A percentile compares a stretch with the other conserved stretches of the same genome.
Conservation (phyloP, 2,888 invertebrate species). For the Ethmia dodecea region DNA sequence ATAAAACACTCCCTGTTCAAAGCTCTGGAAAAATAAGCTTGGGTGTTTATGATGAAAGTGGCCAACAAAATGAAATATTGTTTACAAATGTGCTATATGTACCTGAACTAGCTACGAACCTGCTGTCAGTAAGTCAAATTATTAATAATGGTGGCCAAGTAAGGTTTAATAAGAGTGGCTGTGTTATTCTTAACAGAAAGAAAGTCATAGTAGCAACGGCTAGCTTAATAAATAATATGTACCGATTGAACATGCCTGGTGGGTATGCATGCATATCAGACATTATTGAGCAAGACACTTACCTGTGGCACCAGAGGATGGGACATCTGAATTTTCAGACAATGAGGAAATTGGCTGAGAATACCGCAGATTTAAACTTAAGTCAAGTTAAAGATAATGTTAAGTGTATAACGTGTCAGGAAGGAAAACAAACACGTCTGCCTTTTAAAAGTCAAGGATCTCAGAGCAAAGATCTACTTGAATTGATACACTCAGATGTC, state of each 20-base stretch:
- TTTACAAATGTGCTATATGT: slow-evolving; percentile 6
- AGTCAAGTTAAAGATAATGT: background rate
- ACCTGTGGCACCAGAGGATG: background rate
- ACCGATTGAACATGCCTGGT: background rate
- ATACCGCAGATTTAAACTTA: background rate
- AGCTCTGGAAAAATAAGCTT: no score
- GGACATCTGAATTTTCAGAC: background rate
- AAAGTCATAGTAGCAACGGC: background rate
- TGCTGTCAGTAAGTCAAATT: slow-evolving; percentile 1
- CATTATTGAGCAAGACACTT: no score
- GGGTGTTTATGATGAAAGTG: no score
- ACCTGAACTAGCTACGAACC: slow-evolving; percentile 2
- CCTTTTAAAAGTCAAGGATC: background rate
- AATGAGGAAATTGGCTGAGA: background rate
- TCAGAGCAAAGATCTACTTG: background rate
- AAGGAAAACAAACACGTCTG: background rate
- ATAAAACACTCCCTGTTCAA: no score
- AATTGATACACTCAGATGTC: background rate
- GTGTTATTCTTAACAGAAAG: background rate
- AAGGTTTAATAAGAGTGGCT: background rate
- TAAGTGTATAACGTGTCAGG: background rate
- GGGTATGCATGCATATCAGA: no score
- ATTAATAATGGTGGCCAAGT: background rate
- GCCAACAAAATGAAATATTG: no score
- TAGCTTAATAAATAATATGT: background rate